Evolutionary conservation across 2,888 invertebrate genomes (phyloP), one percentile per base, ranked within the genome.

Genomic region (Luperina nickerlii): DNA sequence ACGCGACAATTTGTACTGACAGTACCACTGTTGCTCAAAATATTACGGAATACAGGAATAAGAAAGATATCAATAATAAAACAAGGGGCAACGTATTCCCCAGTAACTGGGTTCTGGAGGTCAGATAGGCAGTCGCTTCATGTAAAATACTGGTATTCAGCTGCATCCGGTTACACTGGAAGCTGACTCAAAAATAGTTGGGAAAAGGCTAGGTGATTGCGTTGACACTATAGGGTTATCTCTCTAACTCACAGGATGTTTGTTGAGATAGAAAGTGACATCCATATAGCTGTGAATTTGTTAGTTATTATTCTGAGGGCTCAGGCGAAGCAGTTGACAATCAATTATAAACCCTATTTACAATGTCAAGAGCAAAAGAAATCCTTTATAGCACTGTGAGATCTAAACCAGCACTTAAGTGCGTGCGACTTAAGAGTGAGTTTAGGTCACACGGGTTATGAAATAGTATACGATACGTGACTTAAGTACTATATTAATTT

Each of bases 1-100:
- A 85, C 86, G 84, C 81, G 85, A 85, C 85, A 76, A 65, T 89
- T 87, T 89, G 87, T 89, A 89, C 88, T 84, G 82, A 78, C 51
- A 65, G 88, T 86, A 87, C 85, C 67, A 74, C 76, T 78, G 62
- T 73, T 75, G 82, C 70, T 78, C 48, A 38, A 69, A 32, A 42
- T 62, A 62, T n/a, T 32, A n/a, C 51, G 38, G 45, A 68, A 38
- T 6, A 18, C 13, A 51, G 67, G 38, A 65, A 74, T 57, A 48
- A 82, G 76, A 75, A 45, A 71, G 60, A 75, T 81, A 62, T 69
- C n/a, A 60, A 15, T 0, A 2, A 42, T 6, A 69, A 11, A 72
- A 0, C 18, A 38, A 63, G 70, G 2, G 32, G 38, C 38, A 62
- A 18, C 18, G 18, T 38, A 24, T 24, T 71, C 18, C 32, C 24